Evolutionary conservation across 2,888 invertebrate species (phyloP).

Genomic region (Onthophagus sagittarius): DNA sequence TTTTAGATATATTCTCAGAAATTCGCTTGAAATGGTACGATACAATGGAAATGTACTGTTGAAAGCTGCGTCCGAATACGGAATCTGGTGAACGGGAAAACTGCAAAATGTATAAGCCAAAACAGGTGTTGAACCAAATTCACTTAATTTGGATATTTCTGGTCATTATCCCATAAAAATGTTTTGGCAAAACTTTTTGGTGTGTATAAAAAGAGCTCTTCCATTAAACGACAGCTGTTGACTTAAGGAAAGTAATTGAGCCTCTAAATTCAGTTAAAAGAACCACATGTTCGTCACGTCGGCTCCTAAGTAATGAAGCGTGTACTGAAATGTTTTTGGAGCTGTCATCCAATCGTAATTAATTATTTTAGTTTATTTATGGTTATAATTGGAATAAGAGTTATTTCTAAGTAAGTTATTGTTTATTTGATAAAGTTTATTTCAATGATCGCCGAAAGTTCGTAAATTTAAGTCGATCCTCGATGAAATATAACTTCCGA

Average conservation of each 20-base stretch:
- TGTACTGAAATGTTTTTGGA: slow-evolving; percentile 9
- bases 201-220: slow-evolving; percentile 2
- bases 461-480: neutral
- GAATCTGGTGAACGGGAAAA: neutral
- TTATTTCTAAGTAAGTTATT: neutral
- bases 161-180: neutral
- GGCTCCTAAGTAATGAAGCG: slow-evolving; percentile 18
- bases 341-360: slow-evolving; percentile 1
- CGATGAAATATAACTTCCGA: neutral
- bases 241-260: slow-evolving; percentile 20
- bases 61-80: neutral
- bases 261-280: slow-evolving; percentile 19
- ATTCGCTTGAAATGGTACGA: neutral
- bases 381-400: neutral
- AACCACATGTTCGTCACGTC: slow-evolving; percentile 20
- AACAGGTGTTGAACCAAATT: neutral
- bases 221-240: slow-evolving; percentile 18
- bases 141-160: neutral
- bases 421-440: too few species aligned
- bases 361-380: neutral
- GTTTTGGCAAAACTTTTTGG: slow-evolving; percentile 13
- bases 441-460: neutral
- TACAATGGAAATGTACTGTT: neutral
- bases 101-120: neutral
- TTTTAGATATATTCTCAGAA: neutral